Evolutionary conservation across 2,797 vertebrate genomes (phyloP).

Genomic region (Sarcophilus harrisii): DNA sequence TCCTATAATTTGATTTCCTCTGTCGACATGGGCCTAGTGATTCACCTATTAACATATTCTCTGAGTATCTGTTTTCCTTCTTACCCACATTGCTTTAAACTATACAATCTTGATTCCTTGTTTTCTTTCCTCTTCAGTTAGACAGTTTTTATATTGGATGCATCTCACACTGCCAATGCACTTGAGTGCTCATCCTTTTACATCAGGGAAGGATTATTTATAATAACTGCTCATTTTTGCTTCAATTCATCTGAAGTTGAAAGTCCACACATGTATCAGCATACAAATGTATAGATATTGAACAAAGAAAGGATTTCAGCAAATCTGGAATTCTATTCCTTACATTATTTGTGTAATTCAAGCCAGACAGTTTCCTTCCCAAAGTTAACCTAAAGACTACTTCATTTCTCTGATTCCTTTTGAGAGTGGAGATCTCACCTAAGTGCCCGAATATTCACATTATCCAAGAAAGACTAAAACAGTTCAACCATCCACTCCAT

Average conservation of each 20-base stretch:
- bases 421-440: neutral
- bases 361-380: neutral
- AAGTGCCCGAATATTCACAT: neutral
- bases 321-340: neutral
- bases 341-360: neutral
- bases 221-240: slow-evolving; percentile 36
- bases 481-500: neutral
- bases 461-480: neutral
- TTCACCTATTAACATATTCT: slow-evolving; percentile 25
- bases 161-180: neutral
- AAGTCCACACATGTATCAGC: neutral
- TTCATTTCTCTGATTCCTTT: neutral
- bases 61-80: neutral
- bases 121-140: neutral
- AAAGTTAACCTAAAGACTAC: slow-evolving; percentile 6
- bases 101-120: neutral
- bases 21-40: neutral
- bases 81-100: neutral
- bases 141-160: neutral
- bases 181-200: neutral
- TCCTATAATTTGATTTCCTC: neutral
- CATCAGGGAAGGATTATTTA: slow-evolving; percentile 36
- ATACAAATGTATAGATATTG: neutral
- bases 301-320: neutral
- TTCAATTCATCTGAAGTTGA: slow-evolving; percentile 6